phyloP scores from a whole-genome alignment of 2,113 vertebrate genomes.

The Natator depressus region DNA sequence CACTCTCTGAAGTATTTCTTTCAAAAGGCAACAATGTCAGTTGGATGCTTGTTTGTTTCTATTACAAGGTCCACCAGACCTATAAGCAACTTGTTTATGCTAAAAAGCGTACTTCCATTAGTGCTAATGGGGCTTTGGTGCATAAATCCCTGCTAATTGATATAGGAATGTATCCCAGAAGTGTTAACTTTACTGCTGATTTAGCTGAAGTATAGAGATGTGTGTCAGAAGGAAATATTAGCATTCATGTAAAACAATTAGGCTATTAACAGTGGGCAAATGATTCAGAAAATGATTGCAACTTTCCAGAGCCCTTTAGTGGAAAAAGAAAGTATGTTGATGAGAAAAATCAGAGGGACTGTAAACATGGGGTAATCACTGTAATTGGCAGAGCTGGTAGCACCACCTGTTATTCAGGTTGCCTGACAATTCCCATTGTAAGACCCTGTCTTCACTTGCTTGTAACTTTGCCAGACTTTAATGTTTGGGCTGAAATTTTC shows the following conservation, averaged over 20 bases:
- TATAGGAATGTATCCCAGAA: constrained; percentile 67
- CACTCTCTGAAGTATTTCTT: not conserved
- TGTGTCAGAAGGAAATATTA: constrained; percentile 64
- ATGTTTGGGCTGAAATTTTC: not conserved
- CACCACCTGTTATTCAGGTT: not conserved
- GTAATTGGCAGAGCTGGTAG: not conserved
- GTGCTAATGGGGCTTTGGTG: constrained; percentile 68
- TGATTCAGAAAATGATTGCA: constrained; percentile 63
- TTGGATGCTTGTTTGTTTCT: constrained; percentile 45
- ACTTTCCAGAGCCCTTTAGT: constrained; percentile 55
- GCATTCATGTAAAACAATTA: constrained; percentile 70
- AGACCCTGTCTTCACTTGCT: not conserved
- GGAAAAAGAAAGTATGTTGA: constrained; percentile 14
- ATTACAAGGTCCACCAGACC: constrained; percentile 64
- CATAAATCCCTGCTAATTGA: constrained; percentile 73
- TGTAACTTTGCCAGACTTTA: not conserved
- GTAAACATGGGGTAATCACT: constrained; percentile 2
- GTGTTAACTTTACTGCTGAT: constrained; percentile 69
- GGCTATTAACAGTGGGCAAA: constrained; percentile 67
- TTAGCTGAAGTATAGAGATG: constrained; percentile 70
- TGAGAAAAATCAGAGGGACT: constrained; percentile 62
- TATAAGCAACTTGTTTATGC: constrained; percentile 54
- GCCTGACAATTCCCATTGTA: not conserved
- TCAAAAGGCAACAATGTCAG: not conserved
- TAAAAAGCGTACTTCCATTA: constrained; percentile 64